These are phyloP conservation scores for Cyphomyrus plagiostoma DNA, from an alignment of 2,113 vertebrate genomes.

Conservation along the genomic window DNA sequence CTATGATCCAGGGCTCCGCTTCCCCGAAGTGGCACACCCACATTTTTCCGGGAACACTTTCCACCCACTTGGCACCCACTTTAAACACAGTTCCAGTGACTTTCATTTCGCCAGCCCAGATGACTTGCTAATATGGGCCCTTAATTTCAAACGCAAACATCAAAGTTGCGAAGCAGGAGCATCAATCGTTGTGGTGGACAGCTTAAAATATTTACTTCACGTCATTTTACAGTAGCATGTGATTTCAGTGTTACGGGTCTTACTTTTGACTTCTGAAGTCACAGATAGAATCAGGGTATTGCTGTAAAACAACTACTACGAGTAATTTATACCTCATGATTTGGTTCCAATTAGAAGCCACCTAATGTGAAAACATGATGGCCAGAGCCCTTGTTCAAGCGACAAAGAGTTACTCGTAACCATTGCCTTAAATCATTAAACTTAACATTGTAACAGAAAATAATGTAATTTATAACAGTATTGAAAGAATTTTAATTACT, in stretches of 20 bases:
- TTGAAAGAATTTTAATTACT: background rate
- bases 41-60: background rate
- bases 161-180: background rate
- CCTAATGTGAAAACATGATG: background rate
- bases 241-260: background rate
- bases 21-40: background rate
- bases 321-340: background rate
- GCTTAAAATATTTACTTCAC: background rate
- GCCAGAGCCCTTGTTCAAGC: background rate
- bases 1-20: background rate
- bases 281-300: background rate
- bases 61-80: slow-evolving; percentile 24
- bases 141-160: slow-evolving; percentile 32
- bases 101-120: slow-evolving; percentile 38
- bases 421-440: background rate
- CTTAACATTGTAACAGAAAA: background rate
- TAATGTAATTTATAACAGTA: background rate
- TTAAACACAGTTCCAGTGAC: slow-evolving; percentile 29
- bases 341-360: background rate
- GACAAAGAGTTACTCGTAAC: background rate
- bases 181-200: background rate
- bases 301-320: too few species aligned
- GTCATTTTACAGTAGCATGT: background rate
- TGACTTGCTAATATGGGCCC: slow-evolving; percentile 18
- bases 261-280: background rate